phyloP scores from a whole-genome alignment of 1,140 invertebrate species.

The Pogonomyrmex californicus region DNA sequence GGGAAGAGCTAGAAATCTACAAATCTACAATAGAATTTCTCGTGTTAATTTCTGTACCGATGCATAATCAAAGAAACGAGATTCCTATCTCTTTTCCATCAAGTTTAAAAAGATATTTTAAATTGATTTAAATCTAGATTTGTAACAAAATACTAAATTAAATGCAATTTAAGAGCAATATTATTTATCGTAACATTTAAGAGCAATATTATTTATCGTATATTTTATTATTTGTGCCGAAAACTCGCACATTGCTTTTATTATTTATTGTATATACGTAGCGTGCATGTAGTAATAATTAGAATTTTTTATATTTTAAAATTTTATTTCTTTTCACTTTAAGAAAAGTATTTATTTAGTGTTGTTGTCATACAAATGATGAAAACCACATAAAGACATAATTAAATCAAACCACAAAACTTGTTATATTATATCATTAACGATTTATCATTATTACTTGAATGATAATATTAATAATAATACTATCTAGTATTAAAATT shows the following conservation, averaged over 20 bases:
- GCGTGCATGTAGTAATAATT: conserved; percentile 3
- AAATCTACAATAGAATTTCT: conserved; percentile 35
- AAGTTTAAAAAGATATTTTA: background rate
- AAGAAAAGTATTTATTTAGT: background rate
- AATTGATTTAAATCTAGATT: background rate
- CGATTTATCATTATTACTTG: conserved; percentile 4
- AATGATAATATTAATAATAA: background rate
- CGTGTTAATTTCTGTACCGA: background rate
- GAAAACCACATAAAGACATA: background rate
- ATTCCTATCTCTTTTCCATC: background rate
- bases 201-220: background rate
- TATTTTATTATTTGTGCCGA: too few relatives aligned
- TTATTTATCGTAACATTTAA: background rate
- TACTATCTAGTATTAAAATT: background rate
- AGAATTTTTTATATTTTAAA: background rate
- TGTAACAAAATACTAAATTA: background rate
- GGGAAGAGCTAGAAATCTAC: background rate
- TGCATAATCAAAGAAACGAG: background rate
- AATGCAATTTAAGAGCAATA: background rate
- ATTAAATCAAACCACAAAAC: background rate
- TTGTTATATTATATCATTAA: background rate
- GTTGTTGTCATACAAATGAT: background rate
- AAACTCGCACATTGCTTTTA: background rate
- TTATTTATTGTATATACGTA: background rate
- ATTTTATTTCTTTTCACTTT: background rate